Conservation (phyloP, 2,888 invertebrate genomes). For the Acronicta leporina region DNA sequence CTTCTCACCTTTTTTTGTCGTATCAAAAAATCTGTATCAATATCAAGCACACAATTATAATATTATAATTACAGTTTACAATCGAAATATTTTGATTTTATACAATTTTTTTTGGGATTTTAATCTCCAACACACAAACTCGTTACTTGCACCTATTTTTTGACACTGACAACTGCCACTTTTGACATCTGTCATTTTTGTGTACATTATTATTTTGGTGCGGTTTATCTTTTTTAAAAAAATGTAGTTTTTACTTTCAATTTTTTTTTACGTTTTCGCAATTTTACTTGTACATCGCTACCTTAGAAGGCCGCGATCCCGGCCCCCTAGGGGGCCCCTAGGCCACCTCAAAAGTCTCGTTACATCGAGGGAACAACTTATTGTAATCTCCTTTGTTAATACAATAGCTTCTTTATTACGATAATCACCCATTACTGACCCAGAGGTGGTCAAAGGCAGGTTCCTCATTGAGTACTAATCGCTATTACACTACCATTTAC, state of each 20-base stretch:
- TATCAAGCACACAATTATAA: too few species aligned
- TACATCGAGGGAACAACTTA: not conserved
- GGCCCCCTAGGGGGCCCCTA: not conserved
- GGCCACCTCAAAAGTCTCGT: not conserved
- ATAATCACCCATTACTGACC: too few species aligned
- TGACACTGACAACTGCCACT: not conserved
- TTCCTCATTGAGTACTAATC: too few species aligned
- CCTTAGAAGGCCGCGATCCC: conserved; percentile 16
- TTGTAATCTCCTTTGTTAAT: not conserved
- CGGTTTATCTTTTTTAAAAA: conserved; percentile 10
- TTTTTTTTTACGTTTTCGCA: conserved; percentile 23
- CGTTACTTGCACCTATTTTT: conserved; percentile 1
- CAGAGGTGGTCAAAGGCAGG: too few species aligned
- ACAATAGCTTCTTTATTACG: too few species aligned
- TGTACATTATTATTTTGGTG: conserved; percentile 19
- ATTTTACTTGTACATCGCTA: conserved; percentile 33
- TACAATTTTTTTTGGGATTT: too few species aligned
- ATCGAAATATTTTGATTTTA: too few species aligned
- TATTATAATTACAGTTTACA: too few species aligned
- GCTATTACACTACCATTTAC: too few species aligned
- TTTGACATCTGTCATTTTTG: conserved; percentile 29
- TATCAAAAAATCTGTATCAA: too few species aligned
- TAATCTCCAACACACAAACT: conserved; percentile 6
- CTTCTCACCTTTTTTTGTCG: too few species aligned
- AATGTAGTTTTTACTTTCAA: conserved; percentile 3